Evolutionary conservation across 2,797 vertebrate species (phyloP).

Genomic region (Tarsius wallacei): DNA sequence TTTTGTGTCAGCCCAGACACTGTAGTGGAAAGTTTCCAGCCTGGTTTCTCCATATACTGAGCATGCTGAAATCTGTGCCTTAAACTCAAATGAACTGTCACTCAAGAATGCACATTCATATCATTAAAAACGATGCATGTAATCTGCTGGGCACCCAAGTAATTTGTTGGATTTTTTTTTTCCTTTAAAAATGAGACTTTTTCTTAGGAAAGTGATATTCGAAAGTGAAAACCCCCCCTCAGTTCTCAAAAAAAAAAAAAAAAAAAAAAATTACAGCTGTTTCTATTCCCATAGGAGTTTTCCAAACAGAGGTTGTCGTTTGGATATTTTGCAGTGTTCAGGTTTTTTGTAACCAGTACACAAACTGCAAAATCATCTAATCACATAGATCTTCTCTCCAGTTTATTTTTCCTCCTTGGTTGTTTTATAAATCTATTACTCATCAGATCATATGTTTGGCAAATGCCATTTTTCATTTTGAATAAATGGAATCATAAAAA

Average conservation of each 20-base stretch:
- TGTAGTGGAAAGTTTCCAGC: conserved; percentile 83
- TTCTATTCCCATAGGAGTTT: neutral
- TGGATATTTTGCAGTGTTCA: conserved; percentile 54
- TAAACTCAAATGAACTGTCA: conserved; percentile 74
- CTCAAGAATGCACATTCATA: conserved; percentile 38
- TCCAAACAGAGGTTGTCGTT: neutral
- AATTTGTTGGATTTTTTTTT: neutral
- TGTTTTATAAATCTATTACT: conserved; percentile 87
- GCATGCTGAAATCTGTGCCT: conserved; percentile 73
- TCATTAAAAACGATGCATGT: conserved; percentile 39
- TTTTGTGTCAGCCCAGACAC: conserved; percentile 79
- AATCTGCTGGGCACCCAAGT: neutral
- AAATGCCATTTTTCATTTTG: conserved; percentile 89
- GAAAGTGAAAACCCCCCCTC: neutral
- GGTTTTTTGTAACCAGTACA: conserved; percentile 84
- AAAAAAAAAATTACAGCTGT: neutral
- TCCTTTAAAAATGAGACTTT: neutral
- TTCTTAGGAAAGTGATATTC: conserved; percentile 36
- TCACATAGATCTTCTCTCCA: conserved; percentile 88
- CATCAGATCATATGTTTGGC: conserved; percentile 88
- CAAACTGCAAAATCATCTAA: conserved; percentile 83
- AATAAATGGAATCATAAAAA: conserved; percentile 88
- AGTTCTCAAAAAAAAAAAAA: neutral
- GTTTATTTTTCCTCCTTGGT: conserved; percentile 88
- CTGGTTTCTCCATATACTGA: conserved; percentile 75